A percentile compares a stretch with the other conserved stretches of the same genome.
Evolutionary conservation across 1,140 invertebrate genomes (phyloP).

Genomic region (Heliconius eleuchia): DNA sequence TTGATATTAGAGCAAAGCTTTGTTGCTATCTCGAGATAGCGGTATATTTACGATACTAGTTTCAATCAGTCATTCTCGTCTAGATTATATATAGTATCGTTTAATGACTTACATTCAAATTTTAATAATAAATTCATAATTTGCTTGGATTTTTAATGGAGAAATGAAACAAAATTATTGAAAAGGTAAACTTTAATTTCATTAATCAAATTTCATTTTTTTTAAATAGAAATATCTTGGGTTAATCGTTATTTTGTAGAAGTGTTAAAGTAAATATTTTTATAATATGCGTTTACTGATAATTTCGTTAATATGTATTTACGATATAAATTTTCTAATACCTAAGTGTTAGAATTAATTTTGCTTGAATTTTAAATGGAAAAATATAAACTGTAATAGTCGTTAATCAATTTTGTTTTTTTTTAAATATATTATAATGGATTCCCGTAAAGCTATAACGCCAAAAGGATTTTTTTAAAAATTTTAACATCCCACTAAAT

Average conservation of each 20-base stretch:
- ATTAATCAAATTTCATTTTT: not conserved
- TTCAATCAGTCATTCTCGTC: constrained; percentile 25
- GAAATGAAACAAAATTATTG: not conserved
- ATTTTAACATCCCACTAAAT: too few relatives aligned
- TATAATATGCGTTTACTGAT: too few relatives aligned
- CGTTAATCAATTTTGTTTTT: not conserved
- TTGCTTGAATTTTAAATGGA: not conserved
- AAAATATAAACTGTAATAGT: not conserved
- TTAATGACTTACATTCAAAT: constrained; percentile 18
- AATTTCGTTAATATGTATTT: not conserved
- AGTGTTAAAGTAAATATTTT: too few relatives aligned
- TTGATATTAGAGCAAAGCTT: constrained; percentile 8
- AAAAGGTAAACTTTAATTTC: not conserved
- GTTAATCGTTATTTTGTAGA: too few relatives aligned
- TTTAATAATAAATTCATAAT: not conserved
- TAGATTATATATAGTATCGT: constrained; percentile 28
- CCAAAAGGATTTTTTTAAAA: too few relatives aligned
- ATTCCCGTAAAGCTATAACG: too few relatives aligned
- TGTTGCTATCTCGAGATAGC: constrained; percentile 16
- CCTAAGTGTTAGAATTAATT: too few relatives aligned
- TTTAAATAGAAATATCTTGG: not conserved
- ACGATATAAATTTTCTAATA: constrained; percentile 7
- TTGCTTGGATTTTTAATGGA: not conserved
- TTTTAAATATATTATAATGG: too few relatives aligned
- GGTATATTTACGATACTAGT: constrained; percentile 17